These are phyloP conservation scores for Macroteleia sp. DNA, from an alignment of 2,888 invertebrate genomes.

Conservation along the genomic window DNA sequence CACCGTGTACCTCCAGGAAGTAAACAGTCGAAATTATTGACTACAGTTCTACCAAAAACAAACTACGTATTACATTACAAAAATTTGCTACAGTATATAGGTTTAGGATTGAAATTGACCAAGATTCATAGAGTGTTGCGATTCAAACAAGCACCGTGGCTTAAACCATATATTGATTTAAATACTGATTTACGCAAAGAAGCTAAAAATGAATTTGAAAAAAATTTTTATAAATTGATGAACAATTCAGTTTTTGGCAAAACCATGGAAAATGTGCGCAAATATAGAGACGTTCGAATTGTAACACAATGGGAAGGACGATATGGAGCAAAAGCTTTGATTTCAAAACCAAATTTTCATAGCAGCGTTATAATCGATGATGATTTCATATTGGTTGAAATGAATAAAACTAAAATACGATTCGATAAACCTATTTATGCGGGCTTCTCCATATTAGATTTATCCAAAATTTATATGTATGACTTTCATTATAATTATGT, in stretches of 20 bases:
- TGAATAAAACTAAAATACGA: conserved; percentile 19
- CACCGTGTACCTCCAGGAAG: conserved; percentile 13
- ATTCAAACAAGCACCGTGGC: conserved; percentile 24
- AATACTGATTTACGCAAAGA: conserved; percentile 4
- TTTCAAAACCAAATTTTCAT: conserved; percentile 27
- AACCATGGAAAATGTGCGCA: conserved; percentile 65
- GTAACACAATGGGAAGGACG: conserved; percentile 66
- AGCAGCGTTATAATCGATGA: conserved; percentile 15
- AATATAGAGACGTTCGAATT: conserved; percentile 76
- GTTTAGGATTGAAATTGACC: conserved; percentile 16
- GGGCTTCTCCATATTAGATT: conserved; percentile 33
- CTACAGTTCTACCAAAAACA: conserved; percentile 11
- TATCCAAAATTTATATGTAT: conserved; percentile 10
- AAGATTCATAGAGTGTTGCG: conserved; percentile 15
- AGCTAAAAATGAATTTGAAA: conserved; percentile 18
- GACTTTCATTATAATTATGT: conserved; percentile 50
- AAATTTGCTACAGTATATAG: neutral
- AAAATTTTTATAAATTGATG: conserved; percentile 42
- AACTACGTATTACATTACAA: neutral
- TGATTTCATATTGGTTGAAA: conserved; percentile 27
- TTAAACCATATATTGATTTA: conserved; percentile 12
- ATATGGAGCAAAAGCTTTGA: conserved; percentile 63
- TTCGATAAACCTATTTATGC: conserved; percentile 60
- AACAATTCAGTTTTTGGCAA: conserved; percentile 42
- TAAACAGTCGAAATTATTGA: conserved; percentile 33